Evolutionary conservation across 2,888 invertebrate genomes (phyloP).

Genomic region (Neocrepidodera transversa): DNA sequence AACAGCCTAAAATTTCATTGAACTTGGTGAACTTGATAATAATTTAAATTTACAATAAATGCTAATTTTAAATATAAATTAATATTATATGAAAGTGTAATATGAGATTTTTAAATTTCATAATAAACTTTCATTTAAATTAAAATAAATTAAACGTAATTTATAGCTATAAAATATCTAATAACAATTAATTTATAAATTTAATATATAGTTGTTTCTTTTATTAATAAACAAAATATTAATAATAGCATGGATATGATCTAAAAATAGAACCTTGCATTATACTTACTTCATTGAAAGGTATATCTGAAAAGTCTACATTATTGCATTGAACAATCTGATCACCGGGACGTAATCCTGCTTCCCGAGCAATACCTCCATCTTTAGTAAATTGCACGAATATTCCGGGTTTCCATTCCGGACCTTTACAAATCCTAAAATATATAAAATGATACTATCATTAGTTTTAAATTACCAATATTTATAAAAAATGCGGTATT

Average conservation of each 20-base stretch:
- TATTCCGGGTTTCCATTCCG: slow-evolving; percentile 86
- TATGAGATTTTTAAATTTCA: too few species aligned
- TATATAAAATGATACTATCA: too few species aligned
- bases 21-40: too few species aligned
- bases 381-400: slow-evolving; percentile 90
- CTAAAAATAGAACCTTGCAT: too few species aligned
- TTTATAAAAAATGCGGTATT: too few species aligned
- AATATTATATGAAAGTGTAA: too few species aligned
- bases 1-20: slow-evolving; percentile 75
- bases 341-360: slow-evolving; percentile 88
- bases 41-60: too few species aligned
- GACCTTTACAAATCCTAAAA: slow-evolving; percentile 81
- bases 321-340: slow-evolving; percentile 92
- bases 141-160: too few species aligned
- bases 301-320: slow-evolving; percentile 75
- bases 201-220: not conserved
- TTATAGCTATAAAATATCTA: too few species aligned
- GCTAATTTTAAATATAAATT: too few species aligned
- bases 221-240: not conserved
- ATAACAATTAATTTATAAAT: too few species aligned
- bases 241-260: not conserved
- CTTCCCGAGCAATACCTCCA: slow-evolving; percentile 86
- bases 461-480: too few species aligned
- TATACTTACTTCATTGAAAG: slow-evolving; percentile 77
- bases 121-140: slow-evolving; percentile 2